These are phyloP conservation scores for Glyptemys insculpta DNA, from an alignment of 2,797 vertebrate genomes.

Conservation along the genomic window DNA sequence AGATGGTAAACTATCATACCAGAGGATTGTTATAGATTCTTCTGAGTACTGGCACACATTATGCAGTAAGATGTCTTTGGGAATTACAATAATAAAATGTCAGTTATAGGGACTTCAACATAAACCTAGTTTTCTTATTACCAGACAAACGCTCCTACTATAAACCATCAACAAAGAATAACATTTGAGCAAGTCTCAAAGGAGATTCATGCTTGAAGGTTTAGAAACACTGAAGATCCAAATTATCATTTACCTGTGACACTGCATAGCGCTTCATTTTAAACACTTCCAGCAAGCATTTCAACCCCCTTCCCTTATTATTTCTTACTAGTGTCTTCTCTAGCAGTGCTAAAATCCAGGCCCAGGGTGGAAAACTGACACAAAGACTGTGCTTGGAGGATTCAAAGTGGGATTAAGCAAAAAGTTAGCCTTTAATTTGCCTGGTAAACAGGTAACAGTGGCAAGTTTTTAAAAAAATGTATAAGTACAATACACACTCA, in stretches of 20 bases:
- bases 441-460: too few relatives aligned
- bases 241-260: background rate
- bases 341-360: background rate
- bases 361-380: background rate
- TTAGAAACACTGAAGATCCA: background rate
- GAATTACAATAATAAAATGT: conserved; percentile 12
- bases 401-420: background rate
- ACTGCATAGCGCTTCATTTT: background rate
- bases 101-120: background rate
- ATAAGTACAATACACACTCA: background rate
- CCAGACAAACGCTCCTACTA: background rate
- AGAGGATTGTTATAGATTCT: background rate
- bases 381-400: background rate
- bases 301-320: background rate
- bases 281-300: background rate
- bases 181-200: background rate
- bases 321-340: background rate
- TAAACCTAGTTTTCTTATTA: background rate
- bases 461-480: background rate
- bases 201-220: background rate
- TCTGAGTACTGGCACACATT: background rate
- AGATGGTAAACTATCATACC: background rate
- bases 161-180: background rate
- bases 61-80: conserved; percentile 5
- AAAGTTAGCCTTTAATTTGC: background rate